Evolutionary conservation across 2,888 invertebrate species (phyloP), one percentile per base, ranked within the genome.

Genomic region (Phalera bucephala): DNA sequence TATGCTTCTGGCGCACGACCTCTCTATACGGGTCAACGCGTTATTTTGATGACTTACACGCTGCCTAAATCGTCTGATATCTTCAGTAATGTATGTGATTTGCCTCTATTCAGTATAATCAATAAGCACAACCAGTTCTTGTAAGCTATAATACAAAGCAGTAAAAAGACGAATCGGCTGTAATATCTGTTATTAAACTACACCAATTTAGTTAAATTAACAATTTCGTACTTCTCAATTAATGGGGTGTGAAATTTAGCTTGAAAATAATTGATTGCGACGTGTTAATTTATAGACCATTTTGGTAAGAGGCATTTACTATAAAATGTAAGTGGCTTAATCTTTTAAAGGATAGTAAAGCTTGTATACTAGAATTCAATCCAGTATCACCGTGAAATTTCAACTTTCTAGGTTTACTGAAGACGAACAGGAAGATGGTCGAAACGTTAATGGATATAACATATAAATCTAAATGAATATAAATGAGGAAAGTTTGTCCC

Each of bases 1-100:
- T 63, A 63, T 54, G 64, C 56, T 66, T 71, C 66, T 71, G 72
- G 69, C 71, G 62, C 67, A 56, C 72, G 81, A 81, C 79, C 82
- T 76, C 64, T 65, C 55, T 63, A 67, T 68, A 71, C 73, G 50
- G 80, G 76, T 76, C 79, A 80, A 66, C 68, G 65, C 69, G 72
- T 75, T 76, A 71, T 68, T 74, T 60, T 67, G 71, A 74, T 64
- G 64, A 71, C 60, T 62, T 69, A 72, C 66, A 67, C 40, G 53
- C 52, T 63, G 44, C 48, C 54, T 60, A 57, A 64, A 69, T 67
- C 61, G 59, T 49, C 46, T 52, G 41, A 64, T 61, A 62, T 52
- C 45, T 49, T 39, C 40, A 30, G 44, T 50, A 25, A 25, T 25
- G 25, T 13, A 12, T 25, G 8, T 25, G 25, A 25, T 27, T 27